Percentiles rank a stretch among this genome's conserved stretches.
phyloP scores from a whole-genome alignment of 2,888 invertebrate species.

The Abscondita cerata region DNA sequence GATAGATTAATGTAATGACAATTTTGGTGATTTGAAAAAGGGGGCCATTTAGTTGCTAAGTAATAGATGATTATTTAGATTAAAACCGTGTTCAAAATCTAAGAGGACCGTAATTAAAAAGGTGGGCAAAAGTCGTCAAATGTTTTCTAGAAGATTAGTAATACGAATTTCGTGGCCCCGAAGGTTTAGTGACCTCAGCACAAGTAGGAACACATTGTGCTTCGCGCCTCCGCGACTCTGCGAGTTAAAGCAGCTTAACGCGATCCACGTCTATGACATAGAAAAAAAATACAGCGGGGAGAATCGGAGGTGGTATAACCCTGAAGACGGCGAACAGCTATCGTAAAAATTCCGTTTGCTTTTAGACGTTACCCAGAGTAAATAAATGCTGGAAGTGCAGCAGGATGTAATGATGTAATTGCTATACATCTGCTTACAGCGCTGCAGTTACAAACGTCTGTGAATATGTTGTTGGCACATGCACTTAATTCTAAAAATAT shows the following conservation, averaged over 20 bases:
- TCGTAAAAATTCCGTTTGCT: constrained; percentile 38
- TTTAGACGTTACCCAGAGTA: constrained; percentile 33
- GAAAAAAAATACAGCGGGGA: not conserved
- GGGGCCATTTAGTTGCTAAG: constrained; percentile 2
- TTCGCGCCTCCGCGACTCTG: constrained; percentile 52
- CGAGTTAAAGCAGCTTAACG: constrained; percentile 44
- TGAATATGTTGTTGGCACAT: constrained; percentile 14
- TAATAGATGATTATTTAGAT: not conserved
- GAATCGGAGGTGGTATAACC: constrained; percentile 22
- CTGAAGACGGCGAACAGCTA: constrained; percentile 36
- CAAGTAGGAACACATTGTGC: constrained; percentile 59
- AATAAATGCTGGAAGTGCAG: constrained; percentile 29
- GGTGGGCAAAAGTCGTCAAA: constrained; percentile 34
- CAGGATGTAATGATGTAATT: constrained; percentile 35
- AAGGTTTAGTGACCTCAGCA: constrained; percentile 57
- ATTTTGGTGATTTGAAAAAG: not conserved
- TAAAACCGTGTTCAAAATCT: not conserved
- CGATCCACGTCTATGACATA: constrained; percentile 42
- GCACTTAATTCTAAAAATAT: constrained; percentile 23
- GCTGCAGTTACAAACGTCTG: constrained; percentile 6
- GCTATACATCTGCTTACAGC: constrained; percentile 25
- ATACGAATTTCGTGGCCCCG: constrained; percentile 55
- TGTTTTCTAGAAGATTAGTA: constrained; percentile 48
- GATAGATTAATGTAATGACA: too few relatives aligned
- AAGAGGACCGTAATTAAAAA: constrained; percentile 9